Evolutionary conservation across 2,888 invertebrate species (phyloP).

Genomic region (Eulithis prunata): DNA sequence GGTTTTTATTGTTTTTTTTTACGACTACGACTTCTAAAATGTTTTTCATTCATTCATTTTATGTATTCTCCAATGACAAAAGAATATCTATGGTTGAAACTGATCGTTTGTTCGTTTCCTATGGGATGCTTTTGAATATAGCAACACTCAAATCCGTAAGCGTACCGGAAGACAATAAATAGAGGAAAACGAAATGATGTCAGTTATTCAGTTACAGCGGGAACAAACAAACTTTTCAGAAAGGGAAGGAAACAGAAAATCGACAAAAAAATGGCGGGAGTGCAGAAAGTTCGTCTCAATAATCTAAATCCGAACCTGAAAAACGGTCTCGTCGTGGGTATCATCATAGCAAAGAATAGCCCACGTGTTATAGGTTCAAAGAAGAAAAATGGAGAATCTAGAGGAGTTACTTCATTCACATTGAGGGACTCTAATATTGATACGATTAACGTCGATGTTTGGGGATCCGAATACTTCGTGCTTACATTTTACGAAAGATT

Average conservation of each 20-base stretch:
- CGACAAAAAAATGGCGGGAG: conserved; percentile 72
- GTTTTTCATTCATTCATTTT: too few relatives aligned
- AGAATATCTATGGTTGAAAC: background rate
- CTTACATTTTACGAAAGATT: conserved; percentile 85
- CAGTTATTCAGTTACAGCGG: conserved; percentile 19
- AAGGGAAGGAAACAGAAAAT: background rate
- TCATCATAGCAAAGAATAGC: conserved; percentile 87
- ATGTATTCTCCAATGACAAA: too few relatives aligned
- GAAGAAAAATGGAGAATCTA: conserved; percentile 79
- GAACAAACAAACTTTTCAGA: conserved; percentile 5
- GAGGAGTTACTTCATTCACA: conserved; percentile 91
- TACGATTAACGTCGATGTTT: conserved; percentile 90
- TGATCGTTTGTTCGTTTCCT: conserved; percentile 6
- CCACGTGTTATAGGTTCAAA: conserved; percentile 80
- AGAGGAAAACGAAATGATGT: background rate
- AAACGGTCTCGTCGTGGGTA: conserved; percentile 80
- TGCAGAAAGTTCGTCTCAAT: conserved; percentile 70
- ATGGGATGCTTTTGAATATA: background rate
- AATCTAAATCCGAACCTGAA: conserved; percentile 72
- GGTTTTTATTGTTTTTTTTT: too few relatives aligned
- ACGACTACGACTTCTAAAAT: too few relatives aligned
- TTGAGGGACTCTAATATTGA: conserved; percentile 89
- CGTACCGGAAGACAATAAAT: background rate
- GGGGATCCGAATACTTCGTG: conserved; percentile 88
- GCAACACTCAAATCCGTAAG: background rate